Evolutionary conservation across 2,113 vertebrate species (phyloP), one percentile per base, ranked within the genome.

Genomic region (Oriolus oriolus): DNA sequence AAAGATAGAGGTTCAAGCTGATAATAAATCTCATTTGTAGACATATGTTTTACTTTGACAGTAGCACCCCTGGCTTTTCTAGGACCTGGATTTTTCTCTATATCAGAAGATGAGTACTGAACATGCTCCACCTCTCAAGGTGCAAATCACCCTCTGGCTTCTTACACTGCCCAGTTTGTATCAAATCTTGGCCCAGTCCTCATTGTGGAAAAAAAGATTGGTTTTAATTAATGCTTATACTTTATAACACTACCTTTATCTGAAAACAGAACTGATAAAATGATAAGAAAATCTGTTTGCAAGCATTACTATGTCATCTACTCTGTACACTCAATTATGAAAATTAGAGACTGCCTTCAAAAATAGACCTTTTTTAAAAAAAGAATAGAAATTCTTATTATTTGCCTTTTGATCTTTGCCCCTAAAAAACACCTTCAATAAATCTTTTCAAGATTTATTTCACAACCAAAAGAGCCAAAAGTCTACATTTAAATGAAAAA

Each of bases 191-290:
- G 35, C 17, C 41, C 44, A 77, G 41, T 10, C 19, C n/a, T 41
- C 30, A 47, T 0, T 33, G 16, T 21, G 9, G 47, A 6, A n/a
- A 54, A 47, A 74, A 75, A 68, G 1, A 35, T 10, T 0, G 31
- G 10, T 49, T 83, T 59, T 37, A 47, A 45, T 39, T 63, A 56
- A 59, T 5, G 16, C 14, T 80, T 45, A 8, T 33, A 6, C 23
- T 75, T 13, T 10, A 8, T 23, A 50, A 10, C 37, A 26, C 17
- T 63, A 30, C 23, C 15, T 81, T 64, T 26, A 44, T 21, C 30
- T 65, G 54, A 42, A 44, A 60, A 52, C 3, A 37, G 15, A 88
- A 42, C 11, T 6, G 8, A 20, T 23, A 45, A 64, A 90, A 68
- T 37, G 0, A 0, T 39, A 42, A 33, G 26, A 79, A 83, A 76